phyloP scores from a whole-genome alignment of 2,888 invertebrate genomes.

The Ptilodon capucinus region DNA sequence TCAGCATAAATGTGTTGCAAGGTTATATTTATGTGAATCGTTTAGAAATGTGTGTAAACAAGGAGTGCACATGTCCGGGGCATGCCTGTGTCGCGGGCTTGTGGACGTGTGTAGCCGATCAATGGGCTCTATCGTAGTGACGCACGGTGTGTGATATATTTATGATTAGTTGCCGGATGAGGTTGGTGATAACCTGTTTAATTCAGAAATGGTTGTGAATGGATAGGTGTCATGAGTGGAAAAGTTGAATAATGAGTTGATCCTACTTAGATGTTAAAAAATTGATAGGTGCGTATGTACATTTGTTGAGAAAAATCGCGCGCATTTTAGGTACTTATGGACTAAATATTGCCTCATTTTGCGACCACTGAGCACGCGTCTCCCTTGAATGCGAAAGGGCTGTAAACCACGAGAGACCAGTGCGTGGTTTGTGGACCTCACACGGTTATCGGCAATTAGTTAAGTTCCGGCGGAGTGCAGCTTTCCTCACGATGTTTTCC shows the following conservation, averaged over 20 bases:
- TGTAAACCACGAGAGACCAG: too few species aligned
- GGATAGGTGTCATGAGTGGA: not conserved
- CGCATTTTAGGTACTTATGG: too few species aligned
- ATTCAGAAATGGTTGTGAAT: conserved; percentile 2
- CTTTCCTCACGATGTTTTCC: too few species aligned
- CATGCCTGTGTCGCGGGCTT: conserved; percentile 26
- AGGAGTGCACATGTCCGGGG: conserved; percentile 34
- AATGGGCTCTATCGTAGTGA: conserved; percentile 42
- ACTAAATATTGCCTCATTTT: too few species aligned
- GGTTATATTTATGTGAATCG: conserved; percentile 31
- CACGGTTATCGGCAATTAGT: too few species aligned
- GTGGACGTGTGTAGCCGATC: conserved; percentile 44
- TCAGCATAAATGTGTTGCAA: not conserved
- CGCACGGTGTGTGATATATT: conserved; percentile 33
- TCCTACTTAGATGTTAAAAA: too few species aligned
- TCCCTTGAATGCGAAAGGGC: too few species aligned
- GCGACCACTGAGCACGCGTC: too few species aligned
- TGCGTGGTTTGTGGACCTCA: too few species aligned
- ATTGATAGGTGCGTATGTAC: too few species aligned
- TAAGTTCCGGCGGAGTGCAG: too few species aligned
- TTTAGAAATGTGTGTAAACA: conserved; percentile 35
- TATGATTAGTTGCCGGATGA: conserved; percentile 38
- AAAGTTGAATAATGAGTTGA: not conserved
- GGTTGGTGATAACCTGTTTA: conserved; percentile 50
- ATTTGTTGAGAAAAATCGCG: too few species aligned